Conservation (phyloP, 2,888 invertebrate species). For the Caenorhabditis doughertyi region DNA sequence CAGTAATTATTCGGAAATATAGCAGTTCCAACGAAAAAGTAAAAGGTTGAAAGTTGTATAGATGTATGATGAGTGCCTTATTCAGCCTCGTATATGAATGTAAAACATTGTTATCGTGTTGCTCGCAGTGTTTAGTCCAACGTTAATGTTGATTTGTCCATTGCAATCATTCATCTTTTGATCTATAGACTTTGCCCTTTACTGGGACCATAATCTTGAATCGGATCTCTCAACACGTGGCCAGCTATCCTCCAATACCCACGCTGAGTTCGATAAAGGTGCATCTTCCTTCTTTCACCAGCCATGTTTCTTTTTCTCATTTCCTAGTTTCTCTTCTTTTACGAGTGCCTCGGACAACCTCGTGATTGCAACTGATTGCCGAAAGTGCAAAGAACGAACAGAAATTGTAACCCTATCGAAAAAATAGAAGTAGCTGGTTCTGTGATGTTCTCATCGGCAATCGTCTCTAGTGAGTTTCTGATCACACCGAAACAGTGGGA, state of each 20-base stretch:
- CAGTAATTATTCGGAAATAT: too few relatives aligned
- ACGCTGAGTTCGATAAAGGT: slow-evolving; percentile 32
- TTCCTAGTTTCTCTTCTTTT: slow-evolving; percentile 31
- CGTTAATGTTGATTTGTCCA: neutral
- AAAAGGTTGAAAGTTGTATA: neutral
- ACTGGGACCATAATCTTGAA: neutral
- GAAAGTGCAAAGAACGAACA: slow-evolving; percentile 59
- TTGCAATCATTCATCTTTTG: slow-evolving; percentile 21
- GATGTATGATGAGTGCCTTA: neutral
- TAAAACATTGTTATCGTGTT: slow-evolving; percentile 12
- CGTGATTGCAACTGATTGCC: slow-evolving; percentile 51
- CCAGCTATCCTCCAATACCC: neutral
- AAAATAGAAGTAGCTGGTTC: slow-evolving; percentile 9
- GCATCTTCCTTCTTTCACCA: slow-evolving; percentile 12
- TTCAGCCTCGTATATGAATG: neutral
- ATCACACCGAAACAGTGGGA: neutral
- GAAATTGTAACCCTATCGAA: neutral
- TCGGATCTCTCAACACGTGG: neutral
- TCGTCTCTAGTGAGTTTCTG: neutral
- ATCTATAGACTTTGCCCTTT: neutral
- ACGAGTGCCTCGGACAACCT: slow-evolving; percentile 32
- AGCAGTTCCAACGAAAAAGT: neutral
- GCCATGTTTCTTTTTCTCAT: slow-evolving; percentile 1
- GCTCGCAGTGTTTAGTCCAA: slow-evolving; percentile 1
- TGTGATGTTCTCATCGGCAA: slow-evolving; percentile 6